Base-by-base conservation (phyloP, 2,113 vertebrate genomes). In the Nothocercus julius region DNA sequence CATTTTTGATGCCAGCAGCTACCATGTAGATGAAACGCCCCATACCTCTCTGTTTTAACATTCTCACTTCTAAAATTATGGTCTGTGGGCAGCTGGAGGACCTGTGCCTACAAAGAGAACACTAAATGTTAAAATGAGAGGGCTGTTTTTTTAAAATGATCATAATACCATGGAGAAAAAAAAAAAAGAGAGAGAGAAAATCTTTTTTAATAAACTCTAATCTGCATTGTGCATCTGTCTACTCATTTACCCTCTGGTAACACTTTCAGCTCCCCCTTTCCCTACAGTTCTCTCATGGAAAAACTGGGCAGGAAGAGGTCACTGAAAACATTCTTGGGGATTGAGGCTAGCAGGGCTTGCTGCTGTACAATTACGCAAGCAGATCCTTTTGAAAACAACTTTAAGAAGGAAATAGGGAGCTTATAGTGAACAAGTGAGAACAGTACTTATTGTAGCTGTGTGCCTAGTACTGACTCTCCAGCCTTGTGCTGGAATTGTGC, bases 371-470 rank as follows among this genome's bases (percentile, higher is more conserved):
- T 97, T 96, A 95, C 44, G 87, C 87, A 97, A 97, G 92, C 83
- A 75, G 78, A 95, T 95, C 89, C 88, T 93, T 97, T 94, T 83
- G 94, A 96, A 97, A 96, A 95, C 86, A 94, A 86, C 80, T 93
- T 85, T 95, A 93, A 97, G 85, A 95, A 86, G 68, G 93, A 95
- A 95, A 92, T 67, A 79, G 53, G 69, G 53, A 96, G 90, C 82
- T 95, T 91, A 90, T 7, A 89, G 79, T 85, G 84, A 93, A 73
- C 81, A 92, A 96, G 40, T 76, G 70, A 94, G 92, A 95, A 77
- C 87, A 90, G 72, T 89, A 49, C 86, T 91, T 67, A 68, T 54
- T 92, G 83, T 92, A 93, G 82, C 63, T 49, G n/a, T 3, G 19
- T 93, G 81, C 86, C 90, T 87, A 70, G 44, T 49, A 84, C 86